Conservation (phyloP, 2,797 vertebrate genomes). For the Gorsachius magnificus region DNA sequence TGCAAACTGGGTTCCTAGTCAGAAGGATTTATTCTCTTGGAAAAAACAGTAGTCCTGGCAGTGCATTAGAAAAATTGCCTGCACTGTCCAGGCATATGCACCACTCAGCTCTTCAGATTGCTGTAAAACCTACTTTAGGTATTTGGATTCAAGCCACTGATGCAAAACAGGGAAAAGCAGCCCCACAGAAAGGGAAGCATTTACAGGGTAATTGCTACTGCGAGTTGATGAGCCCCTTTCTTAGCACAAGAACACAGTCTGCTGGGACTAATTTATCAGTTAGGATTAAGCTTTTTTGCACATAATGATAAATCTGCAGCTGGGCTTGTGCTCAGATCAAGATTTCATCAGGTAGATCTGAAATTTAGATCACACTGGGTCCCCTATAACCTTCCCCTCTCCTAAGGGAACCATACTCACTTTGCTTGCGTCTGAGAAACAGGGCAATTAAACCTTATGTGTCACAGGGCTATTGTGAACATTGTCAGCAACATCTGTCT, state of each 20-base stretch:
- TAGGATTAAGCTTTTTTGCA: background rate
- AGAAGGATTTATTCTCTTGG: background rate
- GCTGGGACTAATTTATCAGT: background rate
- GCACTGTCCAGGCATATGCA: background rate
- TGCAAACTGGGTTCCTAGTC: background rate
- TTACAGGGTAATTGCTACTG: background rate
- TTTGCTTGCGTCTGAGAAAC: background rate
- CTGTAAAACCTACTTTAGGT: background rate
- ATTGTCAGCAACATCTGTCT: background rate
- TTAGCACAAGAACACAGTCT: background rate
- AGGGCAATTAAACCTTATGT: accelerated
- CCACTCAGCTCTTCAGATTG: background rate
- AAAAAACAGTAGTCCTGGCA: background rate
- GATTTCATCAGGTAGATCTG: background rate
- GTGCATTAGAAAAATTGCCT: background rate
- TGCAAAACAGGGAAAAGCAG: background rate
- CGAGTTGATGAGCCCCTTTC: background rate
- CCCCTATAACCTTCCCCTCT: background rate
- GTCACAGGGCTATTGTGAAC: background rate
- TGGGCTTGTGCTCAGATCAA: background rate
- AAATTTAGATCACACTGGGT: background rate
- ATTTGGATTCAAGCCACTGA: background rate
- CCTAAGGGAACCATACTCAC: background rate
- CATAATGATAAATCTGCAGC: background rate
- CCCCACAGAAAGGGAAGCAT: background rate